Evolutionary conservation across 2,113 vertebrate genomes (phyloP), one percentile per base, ranked within the genome.

Genomic region (Albula goreensis): DNA sequence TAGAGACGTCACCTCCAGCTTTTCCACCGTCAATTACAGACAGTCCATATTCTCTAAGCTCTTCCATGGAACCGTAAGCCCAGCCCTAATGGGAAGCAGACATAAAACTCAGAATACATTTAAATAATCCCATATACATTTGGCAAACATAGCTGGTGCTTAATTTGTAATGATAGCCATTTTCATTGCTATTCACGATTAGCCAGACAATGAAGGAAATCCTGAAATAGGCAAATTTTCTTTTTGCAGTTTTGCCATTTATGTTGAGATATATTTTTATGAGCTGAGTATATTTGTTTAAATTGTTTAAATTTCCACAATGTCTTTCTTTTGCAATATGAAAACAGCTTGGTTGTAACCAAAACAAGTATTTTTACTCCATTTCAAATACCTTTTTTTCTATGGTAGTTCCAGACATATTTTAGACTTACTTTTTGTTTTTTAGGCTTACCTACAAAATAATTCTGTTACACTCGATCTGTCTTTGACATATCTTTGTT

Each of bases 21-120:
- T 56, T 79, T 83, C 49, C 52, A 83, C 48, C 41, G 56, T 83
- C 51, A 56, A 84, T 50, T 50, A 56, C 80, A 78, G 50, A 77
- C 31, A 77, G 79, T 17, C 66, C 60, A 78, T 15, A 49, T 78
- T 82, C 81, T 81, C 53, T 12, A 49, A 50, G 63, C 51, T 49
- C 50, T 82, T 78, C 41, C 52, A 56, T 51, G 56, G 84, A 83
- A 78, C 51, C 81, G 17, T 22, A 86, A 50, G 78, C 81, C 66
- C 52, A 22, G 11, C n/a, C 52, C 15, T 60, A 87, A 87, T 52
- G 19, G 9, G 60, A 78, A 86, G 81, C 63, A 83, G 63, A 83
- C 22, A 78, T 50, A 2, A 17, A 25, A 60, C 25, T 25, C 41
- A 78, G 53, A 83, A 60, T n/a, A 50, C 41, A 80, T 50, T 86